Evolutionary conservation across 2,888 invertebrate genomes (phyloP).

Genomic region (Camptogramma bilineatum): DNA sequence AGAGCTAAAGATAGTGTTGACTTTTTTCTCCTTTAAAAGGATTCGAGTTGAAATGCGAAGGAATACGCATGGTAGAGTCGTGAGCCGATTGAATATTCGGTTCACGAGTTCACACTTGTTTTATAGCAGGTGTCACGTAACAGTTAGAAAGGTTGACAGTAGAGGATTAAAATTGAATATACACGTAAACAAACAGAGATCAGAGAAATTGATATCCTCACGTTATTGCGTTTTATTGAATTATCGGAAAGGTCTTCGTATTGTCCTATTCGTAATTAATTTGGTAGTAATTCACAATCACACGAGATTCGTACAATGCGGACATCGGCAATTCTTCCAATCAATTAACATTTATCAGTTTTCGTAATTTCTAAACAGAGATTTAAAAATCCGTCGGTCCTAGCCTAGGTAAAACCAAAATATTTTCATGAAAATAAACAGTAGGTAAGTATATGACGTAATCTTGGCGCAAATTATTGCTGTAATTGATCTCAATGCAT

Average conservation of each 20-base stretch:
- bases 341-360: constrained; percentile 35
- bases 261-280: constrained; percentile 6
- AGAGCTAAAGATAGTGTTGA: too few species aligned
- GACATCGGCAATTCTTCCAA: not conserved
- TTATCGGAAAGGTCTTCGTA: not conserved
- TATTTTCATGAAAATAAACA: too few species aligned
- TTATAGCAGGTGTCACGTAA: not conserved
- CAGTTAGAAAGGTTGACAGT: not conserved
- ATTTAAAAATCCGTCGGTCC: too few species aligned
- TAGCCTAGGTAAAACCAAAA: too few species aligned
- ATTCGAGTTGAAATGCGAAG: not conserved
- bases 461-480: too few species aligned
- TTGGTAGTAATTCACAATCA: constrained; percentile 10
- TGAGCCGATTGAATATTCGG: not conserved
- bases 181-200: not conserved
- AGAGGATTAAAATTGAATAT: not conserved
- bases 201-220: not conserved
- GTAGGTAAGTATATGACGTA: too few species aligned
- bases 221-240: not conserved
- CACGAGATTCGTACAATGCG: constrained; percentile 7
- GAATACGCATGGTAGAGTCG: not conserved
- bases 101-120: constrained; percentile 2
- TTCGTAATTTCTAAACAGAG: not conserved
- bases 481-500: not conserved
- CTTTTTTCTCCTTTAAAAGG: not conserved